Evolutionary conservation across 2,888 invertebrate species (phyloP), one percentile per base, ranked within the genome.

Genomic region (Keiferia lycopersicella): DNA sequence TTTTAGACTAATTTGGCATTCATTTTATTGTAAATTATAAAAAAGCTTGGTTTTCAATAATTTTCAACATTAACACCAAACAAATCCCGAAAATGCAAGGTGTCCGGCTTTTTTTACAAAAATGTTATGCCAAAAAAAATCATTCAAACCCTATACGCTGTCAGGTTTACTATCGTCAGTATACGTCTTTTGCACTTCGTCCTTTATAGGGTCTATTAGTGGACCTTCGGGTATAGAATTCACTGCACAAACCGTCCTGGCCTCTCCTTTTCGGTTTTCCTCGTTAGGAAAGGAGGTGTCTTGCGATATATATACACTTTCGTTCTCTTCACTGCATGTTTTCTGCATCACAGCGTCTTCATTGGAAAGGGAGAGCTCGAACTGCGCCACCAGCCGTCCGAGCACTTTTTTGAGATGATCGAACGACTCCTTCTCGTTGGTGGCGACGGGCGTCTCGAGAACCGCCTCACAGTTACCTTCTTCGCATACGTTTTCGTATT

Each of bases 361-460:
- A 14, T 74, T 78, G 0, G 82, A 77, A 1, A 88, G 67, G 0
- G 85, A 83, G 16, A 89, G 62, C 48, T 89, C 89, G 61, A 90
- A 88, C 67, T 91, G 89, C 0, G 86, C 76, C 0, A 88, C 87
- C 6, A 90, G 68, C 64, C 88, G 87, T 22, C 82, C 82, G 0
- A 91, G 80, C 1, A 90, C 87, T 82, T 83, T 92, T 81, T 85
- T 93, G 67, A 85, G 83, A 71, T 80, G 92, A 65, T 87, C 88
- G 70, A 82, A 85, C 18, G 82, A 86, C 71, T 80, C 87, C 20
- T 82, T 82, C 6, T 87, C 85, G 0, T 71, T 69, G 0, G 78
- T 8, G 70, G 69, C 1, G 71, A 11, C 1, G 71, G 20, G 51
- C 20, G 71, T 60, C 11, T 79, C 78, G 0, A 78, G 53, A 0